Percentiles rank a stretch among this genome's conserved stretches.
Evolutionary conservation across 1,140 invertebrate genomes (phyloP).

Genomic region (Tachypleus tridentatus): DNA sequence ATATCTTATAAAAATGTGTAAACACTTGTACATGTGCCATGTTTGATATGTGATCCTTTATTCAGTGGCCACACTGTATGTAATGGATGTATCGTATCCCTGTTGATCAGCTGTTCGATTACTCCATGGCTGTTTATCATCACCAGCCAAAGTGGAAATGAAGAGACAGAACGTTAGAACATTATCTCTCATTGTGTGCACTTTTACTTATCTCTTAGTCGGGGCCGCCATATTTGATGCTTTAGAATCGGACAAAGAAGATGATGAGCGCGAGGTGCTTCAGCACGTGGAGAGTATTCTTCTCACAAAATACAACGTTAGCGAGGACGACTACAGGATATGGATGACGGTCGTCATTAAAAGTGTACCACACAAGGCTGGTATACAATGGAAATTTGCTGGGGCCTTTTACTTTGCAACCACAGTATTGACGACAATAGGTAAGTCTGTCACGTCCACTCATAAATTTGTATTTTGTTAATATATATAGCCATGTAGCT

Average conservation of each 20-base stretch:
- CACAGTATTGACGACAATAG: conserved; percentile 95
- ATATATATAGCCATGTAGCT: too few relatives aligned
- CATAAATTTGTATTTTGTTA: too few relatives aligned
- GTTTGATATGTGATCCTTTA: too few relatives aligned
- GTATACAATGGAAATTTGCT: conserved; percentile 91
- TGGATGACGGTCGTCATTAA: conserved; percentile 90
- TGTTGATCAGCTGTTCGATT: too few relatives aligned
- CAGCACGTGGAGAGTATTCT: conserved; percentile 44
- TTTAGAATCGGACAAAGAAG: conserved; percentile 92
- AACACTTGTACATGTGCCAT: too few relatives aligned
- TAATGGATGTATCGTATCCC: too few relatives aligned
- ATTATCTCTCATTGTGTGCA: conserved; percentile 93
- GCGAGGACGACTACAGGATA: conserved; percentile 75
- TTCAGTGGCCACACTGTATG: too few relatives aligned
- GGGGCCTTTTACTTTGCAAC: conserved; percentile 98
- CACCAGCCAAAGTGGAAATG: conserved; percentile 44
- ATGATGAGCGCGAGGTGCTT: conserved; percentile 67
- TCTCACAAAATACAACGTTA: conserved; percentile 86
- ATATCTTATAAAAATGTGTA: too few relatives aligned
- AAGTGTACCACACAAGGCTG: conserved; percentile 92
- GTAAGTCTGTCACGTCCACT: conserved; percentile 37
- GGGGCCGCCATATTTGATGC: conserved; percentile 98
- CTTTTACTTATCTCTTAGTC: conserved; percentile 95
- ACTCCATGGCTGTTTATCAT: too few relatives aligned
- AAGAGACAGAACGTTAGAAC: conserved; percentile 99